These are phyloP conservation scores for Gorsachius goisagi DNA, from an alignment of 2,113 vertebrate genomes.

Conservation along the genomic window DNA sequence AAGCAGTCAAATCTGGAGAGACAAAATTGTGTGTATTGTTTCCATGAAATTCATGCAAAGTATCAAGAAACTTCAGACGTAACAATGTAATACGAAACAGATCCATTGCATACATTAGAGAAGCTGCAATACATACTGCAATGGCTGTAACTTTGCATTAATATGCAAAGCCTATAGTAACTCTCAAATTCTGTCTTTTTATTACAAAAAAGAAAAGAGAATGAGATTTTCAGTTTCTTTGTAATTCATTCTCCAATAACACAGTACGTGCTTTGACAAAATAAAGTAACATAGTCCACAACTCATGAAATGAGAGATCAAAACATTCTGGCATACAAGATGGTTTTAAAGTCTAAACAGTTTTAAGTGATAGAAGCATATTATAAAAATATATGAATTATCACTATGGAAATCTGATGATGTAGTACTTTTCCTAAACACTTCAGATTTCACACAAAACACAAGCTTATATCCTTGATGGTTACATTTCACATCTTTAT, in stretches of 20 bases:
- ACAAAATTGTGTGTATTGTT: constrained; percentile 4
- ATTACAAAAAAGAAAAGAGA: neutral
- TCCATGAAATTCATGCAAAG: constrained; percentile 66
- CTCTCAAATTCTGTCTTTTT: neutral
- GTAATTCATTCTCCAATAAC: constrained; percentile 20
- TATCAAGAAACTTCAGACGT: neutral
- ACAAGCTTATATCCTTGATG: neutral
- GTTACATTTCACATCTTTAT: neutral
- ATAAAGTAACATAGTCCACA: neutral
- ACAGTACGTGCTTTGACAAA: neutral
- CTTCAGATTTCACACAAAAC: constrained; percentile 32
- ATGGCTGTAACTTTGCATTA: neutral
- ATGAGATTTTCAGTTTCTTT: constrained; percentile 12
- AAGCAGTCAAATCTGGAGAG: neutral
- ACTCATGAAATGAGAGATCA: neutral
- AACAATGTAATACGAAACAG: neutral
- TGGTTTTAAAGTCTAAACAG: neutral
- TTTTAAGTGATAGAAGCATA: constrained; percentile 2
- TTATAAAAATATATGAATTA: neutral
- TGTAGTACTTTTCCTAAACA: neutral
- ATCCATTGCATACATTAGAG: neutral
- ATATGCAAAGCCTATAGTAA: neutral
- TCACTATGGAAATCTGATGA: constrained; percentile 12
- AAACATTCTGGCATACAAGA: neutral
- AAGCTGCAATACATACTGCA: neutral